These are phyloP conservation scores for Agonopterix alstromeriana DNA, from an alignment of 2,888 invertebrate species.

Conservation along the genomic window DNA sequence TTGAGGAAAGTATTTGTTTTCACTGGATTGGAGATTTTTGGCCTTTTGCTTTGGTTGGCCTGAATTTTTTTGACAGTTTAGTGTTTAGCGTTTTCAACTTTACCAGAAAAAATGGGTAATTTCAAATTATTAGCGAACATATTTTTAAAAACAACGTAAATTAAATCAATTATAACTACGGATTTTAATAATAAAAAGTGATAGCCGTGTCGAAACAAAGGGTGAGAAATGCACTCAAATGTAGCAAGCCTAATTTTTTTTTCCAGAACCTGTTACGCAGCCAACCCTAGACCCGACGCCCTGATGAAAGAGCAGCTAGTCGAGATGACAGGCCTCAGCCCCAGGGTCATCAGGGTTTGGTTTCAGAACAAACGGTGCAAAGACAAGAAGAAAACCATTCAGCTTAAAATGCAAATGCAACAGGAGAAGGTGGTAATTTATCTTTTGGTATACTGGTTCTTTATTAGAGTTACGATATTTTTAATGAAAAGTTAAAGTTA, in stretches of 20 bases:
- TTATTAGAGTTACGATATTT: neutral
- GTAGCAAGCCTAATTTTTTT: neutral
- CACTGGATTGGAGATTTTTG: no score
- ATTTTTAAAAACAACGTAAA: no score
- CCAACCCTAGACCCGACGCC: constrained; percentile 98
- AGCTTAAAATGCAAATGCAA: constrained; percentile 98
- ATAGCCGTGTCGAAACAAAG: no score
- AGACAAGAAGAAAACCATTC: constrained; percentile 97
- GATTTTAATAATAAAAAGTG: no score
- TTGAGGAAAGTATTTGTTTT: no score
- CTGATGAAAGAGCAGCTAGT: constrained; percentile 99
- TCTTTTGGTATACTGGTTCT: constrained; percentile 8
- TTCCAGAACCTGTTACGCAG: constrained; percentile 93
- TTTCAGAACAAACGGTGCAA: constrained; percentile 99
- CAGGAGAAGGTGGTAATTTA: constrained; percentile 91
- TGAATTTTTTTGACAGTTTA: no score
- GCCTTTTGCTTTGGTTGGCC: no score
- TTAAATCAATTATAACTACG: no score
- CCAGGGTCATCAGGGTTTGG: constrained; percentile 99
- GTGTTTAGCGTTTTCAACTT: no score
- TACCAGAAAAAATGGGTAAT: no score
- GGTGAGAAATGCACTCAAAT: no score
- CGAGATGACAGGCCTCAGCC: constrained; percentile 98
- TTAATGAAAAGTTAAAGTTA: neutral
- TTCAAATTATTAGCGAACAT: no score